Conservation (phyloP, 2,113 vertebrate species). For the Chlorodrepanis virens region DNA sequence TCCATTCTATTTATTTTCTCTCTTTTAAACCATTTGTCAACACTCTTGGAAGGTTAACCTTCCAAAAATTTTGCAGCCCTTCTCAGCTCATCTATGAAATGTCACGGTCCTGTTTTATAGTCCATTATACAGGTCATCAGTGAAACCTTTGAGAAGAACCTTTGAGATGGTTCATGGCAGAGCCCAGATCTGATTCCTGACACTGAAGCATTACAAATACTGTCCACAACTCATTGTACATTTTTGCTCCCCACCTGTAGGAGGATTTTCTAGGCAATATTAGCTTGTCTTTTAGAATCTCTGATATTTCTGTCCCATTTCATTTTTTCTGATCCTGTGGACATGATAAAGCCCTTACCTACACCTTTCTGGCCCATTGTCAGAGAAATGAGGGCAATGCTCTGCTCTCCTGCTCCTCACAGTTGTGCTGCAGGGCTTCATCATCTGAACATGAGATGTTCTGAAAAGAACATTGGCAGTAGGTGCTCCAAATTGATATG, state of each 20-base stretch:
- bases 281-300: neutral
- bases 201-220: neutral
- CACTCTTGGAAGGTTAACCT: neutral
- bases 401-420: neutral
- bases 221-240: neutral
- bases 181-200: neutral
- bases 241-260: neutral
- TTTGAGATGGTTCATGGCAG: neutral
- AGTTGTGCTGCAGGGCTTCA: neutral
- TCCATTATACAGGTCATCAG: neutral
- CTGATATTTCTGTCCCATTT: neutral
- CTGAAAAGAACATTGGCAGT: neutral
- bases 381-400: neutral
- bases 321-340: neutral
- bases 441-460: neutral
- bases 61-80: neutral
- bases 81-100: neutral
- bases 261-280: neutral
- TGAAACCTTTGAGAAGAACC: neutral
- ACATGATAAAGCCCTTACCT: neutral
- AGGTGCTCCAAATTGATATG: neutral
- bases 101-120: neutral
- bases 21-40: neutral
- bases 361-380: neutral
- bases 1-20: neutral